Evolutionary conservation across 2,797 vertebrate species (phyloP).

Genomic region (Gymnodraco acuticeps): DNA sequence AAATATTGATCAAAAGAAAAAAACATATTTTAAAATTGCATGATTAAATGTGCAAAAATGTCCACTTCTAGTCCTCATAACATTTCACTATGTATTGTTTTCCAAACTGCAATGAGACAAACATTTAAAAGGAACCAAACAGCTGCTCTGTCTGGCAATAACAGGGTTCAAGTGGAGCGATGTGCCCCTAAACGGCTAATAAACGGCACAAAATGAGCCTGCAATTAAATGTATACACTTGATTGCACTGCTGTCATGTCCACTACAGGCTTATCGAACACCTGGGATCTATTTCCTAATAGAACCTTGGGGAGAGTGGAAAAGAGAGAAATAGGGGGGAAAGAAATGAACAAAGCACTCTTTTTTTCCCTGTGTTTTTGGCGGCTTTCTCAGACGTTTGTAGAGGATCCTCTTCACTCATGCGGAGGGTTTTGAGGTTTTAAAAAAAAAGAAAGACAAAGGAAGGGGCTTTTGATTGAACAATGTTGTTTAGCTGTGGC

Average conservation of each 20-base stretch:
- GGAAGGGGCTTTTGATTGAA: constrained; percentile 45
- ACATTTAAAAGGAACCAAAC: constrained; percentile 85
- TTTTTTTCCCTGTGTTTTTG: constrained; percentile 67
- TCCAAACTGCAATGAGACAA: constrained; percentile 81
- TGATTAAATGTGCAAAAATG: constrained; percentile 35
- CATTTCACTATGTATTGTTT: constrained; percentile 70
- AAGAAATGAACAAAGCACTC: constrained; percentile 78
- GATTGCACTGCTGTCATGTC: constrained; percentile 91
- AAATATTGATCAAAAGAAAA: constrained; percentile 9
- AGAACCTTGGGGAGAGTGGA: constrained; percentile 83
- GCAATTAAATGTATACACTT: constrained; percentile 92
- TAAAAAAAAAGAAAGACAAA: constrained; percentile 41
- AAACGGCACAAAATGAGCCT: constrained; percentile 90
- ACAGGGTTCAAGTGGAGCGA: constrained; percentile 89
- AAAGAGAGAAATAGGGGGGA: constrained; percentile 57
- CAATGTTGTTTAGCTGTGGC: constrained; percentile 32
- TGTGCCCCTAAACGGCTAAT: constrained; percentile 89
- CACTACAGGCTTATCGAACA: constrained; percentile 90
- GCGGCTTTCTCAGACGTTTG: constrained; percentile 69
- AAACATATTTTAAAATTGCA: constrained; percentile 19
- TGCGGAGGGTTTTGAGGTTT: constrained; percentile 44
- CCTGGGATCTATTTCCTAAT: constrained; percentile 90
- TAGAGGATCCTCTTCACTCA: constrained; percentile 62
- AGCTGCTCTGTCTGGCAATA: constrained; percentile 88
- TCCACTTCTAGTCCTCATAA: constrained; percentile 44